Base-by-base conservation (phyloP, 2,888 invertebrate species). In the Apotomis betuletana region DNA sequence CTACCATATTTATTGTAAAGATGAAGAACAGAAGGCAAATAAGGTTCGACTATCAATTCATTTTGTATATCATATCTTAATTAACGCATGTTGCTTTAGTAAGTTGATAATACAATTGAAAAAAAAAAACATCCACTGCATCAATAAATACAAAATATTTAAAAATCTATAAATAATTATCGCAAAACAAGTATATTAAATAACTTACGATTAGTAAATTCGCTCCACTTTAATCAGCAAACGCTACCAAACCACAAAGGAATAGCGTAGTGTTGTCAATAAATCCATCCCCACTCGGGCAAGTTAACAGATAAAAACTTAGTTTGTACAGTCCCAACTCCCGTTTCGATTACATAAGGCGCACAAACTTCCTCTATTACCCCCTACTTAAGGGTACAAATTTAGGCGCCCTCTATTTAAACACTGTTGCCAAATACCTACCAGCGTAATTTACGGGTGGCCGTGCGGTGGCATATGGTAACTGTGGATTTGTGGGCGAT, bases 221-320 rank as follows among this genome's bases (percentile, higher is more conserved):
- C 49, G 51, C 52, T 59, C 10, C 6, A 63, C 62, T 38, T 54
- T 58, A 62, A 67, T 71, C 67, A 71, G 51, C 67, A 60, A 67
- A 54, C 63, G 59, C 59, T 54, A 55, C 60, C 44, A 74, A 74
- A 58, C 69, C 69, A 57, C 68, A 58, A 46, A 67, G 70, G 73
- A 73, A 74, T 74, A 64, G 80, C 79, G 77, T 79, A 79, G 81
- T 81, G 83, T 84, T 86, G 83, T 85, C 85, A 83, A 87, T 87
- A 85, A 87, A 87, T 86, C 83, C 77, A 79, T 85, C 81, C 81
- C 77, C 81, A 81, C 82, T 83, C 80, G 81, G 81, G 80, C 55
- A 87, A 89, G 85, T 87, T 88, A 83, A 83, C 84, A 84, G 87
- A 89, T 89, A 89, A 89, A 89, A 90, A 90, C 87, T 89, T 82